phyloP scores from a whole-genome alignment of 2,797 vertebrate species.

The Lagodon rhomboides region DNA sequence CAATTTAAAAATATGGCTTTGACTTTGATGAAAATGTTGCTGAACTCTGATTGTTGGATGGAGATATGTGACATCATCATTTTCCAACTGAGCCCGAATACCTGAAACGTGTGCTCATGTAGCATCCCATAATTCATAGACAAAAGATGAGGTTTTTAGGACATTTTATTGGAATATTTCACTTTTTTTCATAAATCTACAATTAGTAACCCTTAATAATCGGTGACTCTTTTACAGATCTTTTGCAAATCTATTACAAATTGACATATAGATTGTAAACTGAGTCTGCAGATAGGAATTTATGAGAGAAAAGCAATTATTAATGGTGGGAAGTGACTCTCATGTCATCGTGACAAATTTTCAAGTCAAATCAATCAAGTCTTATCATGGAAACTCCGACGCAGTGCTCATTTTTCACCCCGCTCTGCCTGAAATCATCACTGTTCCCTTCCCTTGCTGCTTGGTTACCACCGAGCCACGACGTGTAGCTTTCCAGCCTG shows the following conservation, averaged over 20 bases:
- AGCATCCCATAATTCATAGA: not conserved
- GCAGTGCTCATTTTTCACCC: not conserved
- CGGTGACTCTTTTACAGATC: not conserved
- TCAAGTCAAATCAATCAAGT: not conserved
- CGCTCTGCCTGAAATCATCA: not conserved
- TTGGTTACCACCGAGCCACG: constrained; percentile 1
- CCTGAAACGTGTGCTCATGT: not conserved
- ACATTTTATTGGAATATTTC: not conserved
- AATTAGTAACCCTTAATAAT: not conserved
- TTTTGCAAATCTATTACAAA: not conserved
- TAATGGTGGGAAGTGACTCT: not conserved
- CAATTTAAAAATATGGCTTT: not conserved
- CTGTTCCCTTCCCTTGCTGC: not conserved
- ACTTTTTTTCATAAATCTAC: not conserved
- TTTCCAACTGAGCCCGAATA: not conserved
- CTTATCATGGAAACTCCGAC: constrained; percentile 5
- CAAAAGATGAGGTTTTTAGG: not conserved
- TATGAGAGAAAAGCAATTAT: not conserved
- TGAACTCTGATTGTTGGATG: not conserved
- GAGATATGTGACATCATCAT: not conserved
- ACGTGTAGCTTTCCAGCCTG: not conserved
- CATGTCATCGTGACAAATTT: not conserved
- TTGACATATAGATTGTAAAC: not conserved
- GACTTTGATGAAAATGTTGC: not conserved
- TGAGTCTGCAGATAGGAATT: not conserved